Base-by-base conservation (phyloP, 2,113 vertebrate species). In the Pogona vitticeps region DNA sequence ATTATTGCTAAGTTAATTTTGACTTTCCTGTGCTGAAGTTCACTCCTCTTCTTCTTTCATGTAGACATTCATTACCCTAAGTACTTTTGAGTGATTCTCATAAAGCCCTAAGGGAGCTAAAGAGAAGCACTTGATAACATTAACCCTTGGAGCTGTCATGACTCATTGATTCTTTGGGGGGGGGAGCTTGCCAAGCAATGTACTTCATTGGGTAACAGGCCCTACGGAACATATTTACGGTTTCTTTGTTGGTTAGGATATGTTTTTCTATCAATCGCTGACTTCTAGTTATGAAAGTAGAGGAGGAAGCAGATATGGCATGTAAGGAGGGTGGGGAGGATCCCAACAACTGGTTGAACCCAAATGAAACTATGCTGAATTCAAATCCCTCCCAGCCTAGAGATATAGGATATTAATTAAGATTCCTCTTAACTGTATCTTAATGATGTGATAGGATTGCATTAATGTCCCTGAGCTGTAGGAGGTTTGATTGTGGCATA, bases 11-110 rank as follows among this genome's bases (percentile, higher is more conserved):
- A 84, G 38, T 15, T 76, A 38, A 56, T 88, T 76, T 71, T 76
- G 87, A 68, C 38, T 1, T 18, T 63, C 58, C 18, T 79, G 65
- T 86, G 87, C 31, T 0, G 0, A 80, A 75, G 2, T 13, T 84
- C 1, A 0, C 12, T 61, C 18, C 10, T 67, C 20, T 58, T 80
- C 88, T 84, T 85, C 67, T 31, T 85, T 75, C 70, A 36, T 0
- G 2, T 26, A 38, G 70, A 72, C 56, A 73, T 61, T 42, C 72
- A 2, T 88, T 92, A 84, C 72, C 56, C 58, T 81, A 76, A 83
- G 31, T 17, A 85, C 6, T 75, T 56, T 79, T 81, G 80, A 65
- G 28, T 89, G 67, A 83, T 88, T 84, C 59, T 85, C 68, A 56
- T 78, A 85, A 79, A 90, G 71, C 80, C 70, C 67, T 4, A 2